A percentile compares a stretch with the other conserved stretches of the same genome.
Conservation (phyloP, 2,888 invertebrate genomes). For the Argyresthia goedartella region DNA sequence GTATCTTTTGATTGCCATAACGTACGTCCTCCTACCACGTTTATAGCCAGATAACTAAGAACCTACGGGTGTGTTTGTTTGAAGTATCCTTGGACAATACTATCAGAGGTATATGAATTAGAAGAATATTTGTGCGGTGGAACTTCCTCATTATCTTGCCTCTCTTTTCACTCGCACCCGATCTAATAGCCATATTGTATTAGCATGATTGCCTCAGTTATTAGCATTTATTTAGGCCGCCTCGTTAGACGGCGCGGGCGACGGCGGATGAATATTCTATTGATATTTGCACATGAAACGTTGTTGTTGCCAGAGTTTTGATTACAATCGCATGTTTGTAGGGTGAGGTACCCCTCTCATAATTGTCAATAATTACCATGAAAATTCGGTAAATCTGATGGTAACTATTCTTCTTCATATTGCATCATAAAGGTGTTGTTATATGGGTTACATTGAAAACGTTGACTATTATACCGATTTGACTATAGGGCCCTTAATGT, state of each 20-base stretch:
- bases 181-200: conserved; percentile 37
- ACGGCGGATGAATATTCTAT: conserved; percentile 42
- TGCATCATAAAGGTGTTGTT: not conserved
- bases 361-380: not conserved
- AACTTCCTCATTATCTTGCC: not conserved
- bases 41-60: too few species aligned
- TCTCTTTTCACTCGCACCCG: conserved; percentile 20
- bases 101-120: too few species aligned
- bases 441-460: not conserved
- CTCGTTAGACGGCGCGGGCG: conserved; percentile 34
- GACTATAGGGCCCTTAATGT: not conserved
- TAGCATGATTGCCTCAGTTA: conserved; percentile 55
- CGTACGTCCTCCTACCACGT: too few species aligned
- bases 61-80: too few species aligned
- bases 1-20: too few species aligned
- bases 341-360: not conserved
- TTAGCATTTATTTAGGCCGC: conserved; percentile 56
- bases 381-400: not conserved
- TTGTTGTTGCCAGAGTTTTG: not conserved
- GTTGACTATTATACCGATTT: not conserved
- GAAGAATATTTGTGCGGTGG: too few species aligned
- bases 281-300: conserved; percentile 29
- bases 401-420: not conserved
- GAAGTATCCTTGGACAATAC: too few species aligned
- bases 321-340: not conserved